A percentile compares a stretch with the other conserved stretches of the same genome.
Conservation (phyloP, 2,888 invertebrate species). For the Allolobophora icterica region DNA sequence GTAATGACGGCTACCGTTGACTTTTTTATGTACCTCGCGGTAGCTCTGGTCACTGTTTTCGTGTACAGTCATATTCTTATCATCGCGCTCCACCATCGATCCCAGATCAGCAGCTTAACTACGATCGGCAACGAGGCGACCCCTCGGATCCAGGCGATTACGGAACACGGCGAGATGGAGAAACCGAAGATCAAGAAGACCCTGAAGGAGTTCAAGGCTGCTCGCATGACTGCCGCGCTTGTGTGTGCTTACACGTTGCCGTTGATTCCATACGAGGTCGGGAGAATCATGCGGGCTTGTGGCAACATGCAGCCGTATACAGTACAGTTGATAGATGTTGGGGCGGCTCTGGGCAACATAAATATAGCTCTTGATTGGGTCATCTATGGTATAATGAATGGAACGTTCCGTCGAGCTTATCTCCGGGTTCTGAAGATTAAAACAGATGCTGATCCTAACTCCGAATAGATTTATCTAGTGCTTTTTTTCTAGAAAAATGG, state of each 20-base stretch:
- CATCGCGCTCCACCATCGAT: background rate
- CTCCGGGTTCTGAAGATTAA: background rate
- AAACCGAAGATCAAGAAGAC: background rate
- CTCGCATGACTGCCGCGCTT: background rate
- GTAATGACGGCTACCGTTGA: background rate
- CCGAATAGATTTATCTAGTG: no score
- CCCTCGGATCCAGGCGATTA: background rate
- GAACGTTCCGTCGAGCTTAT: background rate
- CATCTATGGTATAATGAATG: background rate
- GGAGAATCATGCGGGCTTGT: background rate
- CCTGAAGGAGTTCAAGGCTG: background rate
- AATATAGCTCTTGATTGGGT: background rate
- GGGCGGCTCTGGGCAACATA: background rate
- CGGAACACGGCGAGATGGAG: background rate
- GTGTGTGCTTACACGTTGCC: conserved; percentile 13
- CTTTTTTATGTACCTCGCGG: background rate
- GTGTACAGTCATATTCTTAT: background rate
- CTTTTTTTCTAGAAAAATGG: no score
- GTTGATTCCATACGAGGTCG: background rate
- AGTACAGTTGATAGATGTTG: background rate
- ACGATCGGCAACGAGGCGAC: background rate
- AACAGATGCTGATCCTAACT: background rate
- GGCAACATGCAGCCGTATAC: background rate
- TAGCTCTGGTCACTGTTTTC: background rate
- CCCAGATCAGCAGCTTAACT: background rate